Evolutionary conservation across 1,140 invertebrate genomes (phyloP).

Genomic region (Drosophila aff.): DNA sequence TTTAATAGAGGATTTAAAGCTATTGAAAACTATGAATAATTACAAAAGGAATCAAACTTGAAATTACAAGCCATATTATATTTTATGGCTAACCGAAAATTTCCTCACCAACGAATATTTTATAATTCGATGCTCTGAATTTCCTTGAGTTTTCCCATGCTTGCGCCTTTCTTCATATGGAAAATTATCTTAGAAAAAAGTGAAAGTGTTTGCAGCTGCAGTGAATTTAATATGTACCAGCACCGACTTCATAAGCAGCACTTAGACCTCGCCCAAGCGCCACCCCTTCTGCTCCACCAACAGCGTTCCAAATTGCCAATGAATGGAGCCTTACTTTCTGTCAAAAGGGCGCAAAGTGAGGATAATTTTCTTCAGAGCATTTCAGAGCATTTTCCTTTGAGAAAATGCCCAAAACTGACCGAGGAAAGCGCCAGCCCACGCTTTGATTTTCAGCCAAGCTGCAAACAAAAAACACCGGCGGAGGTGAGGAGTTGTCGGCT

Average conservation of each 20-base stretch:
- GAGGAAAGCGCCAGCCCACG: slow-evolving; percentile 57
- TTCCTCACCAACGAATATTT: not conserved
- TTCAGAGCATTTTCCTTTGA: slow-evolving; percentile 17
- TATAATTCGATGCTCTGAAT: slow-evolving; percentile 12
- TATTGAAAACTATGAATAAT: not conserved
- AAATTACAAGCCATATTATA: not conserved
- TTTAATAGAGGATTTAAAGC: not conserved
- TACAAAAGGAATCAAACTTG: too few species aligned
- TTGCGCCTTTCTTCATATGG: slow-evolving; percentile 5
- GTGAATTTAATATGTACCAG: slow-evolving; percentile 72
- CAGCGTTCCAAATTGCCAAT: slow-evolving; percentile 39
- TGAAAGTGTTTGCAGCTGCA: slow-evolving; percentile 77
- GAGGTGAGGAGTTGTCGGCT: slow-evolving; percentile 19
- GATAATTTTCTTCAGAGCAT: slow-evolving; percentile 41
- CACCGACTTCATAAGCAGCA: slow-evolving; percentile 54
- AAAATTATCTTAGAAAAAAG: slow-evolving; percentile 75
- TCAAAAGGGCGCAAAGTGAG: slow-evolving; percentile 69
- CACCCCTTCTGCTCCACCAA: not conserved
- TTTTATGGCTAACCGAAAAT: not conserved
- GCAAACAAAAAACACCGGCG: not conserved
- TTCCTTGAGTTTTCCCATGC: slow-evolving; percentile 17
- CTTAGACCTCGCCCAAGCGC: slow-evolving; percentile 51
- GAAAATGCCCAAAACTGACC: slow-evolving; percentile 28
- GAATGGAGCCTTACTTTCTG: slow-evolving; percentile 37
- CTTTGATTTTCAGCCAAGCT: slow-evolving; percentile 12